Percentiles rank a stretch among this genome's conserved stretches.
Evolutionary conservation across 1,140 invertebrate species (phyloP).

Genomic region (Belonocnema kinseyi): DNA sequence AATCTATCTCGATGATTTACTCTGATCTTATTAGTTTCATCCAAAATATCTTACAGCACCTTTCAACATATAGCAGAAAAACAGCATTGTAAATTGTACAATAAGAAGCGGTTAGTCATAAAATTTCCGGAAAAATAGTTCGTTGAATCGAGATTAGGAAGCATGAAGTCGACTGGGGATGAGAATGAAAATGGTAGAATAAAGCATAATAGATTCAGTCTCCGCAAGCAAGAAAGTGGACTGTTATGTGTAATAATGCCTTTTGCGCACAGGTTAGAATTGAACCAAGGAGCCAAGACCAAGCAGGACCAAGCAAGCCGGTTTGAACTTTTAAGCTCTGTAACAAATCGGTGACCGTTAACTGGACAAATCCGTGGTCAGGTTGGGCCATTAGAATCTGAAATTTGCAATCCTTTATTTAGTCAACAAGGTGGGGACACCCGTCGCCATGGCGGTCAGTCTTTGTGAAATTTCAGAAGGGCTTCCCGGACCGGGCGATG

Average conservation of each 20-base stretch:
- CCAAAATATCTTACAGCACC: too few relatives aligned
- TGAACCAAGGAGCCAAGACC: too few relatives aligned
- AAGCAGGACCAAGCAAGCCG: background rate
- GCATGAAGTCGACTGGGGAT: constrained; percentile 3
- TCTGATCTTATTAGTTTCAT: too few relatives aligned
- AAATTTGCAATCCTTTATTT: constrained; percentile 65
- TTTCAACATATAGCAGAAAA: too few relatives aligned
- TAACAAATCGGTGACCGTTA: constrained; percentile 18
- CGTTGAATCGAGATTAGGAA: background rate
- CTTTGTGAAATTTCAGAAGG: constrained; percentile 7
- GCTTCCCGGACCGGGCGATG: constrained; percentile 11
- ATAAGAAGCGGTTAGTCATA: constrained; percentile 18
- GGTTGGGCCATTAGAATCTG: constrained; percentile 43
- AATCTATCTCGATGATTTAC: too few relatives aligned
- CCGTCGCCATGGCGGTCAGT: constrained; percentile 32
- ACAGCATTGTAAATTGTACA: too few relatives aligned
- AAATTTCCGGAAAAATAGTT: constrained; percentile 24
- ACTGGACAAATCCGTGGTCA: background rate
- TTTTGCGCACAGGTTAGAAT: background rate
- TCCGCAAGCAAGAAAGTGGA: background rate
- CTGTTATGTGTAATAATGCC: background rate
- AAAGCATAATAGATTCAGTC: background rate
- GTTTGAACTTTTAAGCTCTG: background rate
- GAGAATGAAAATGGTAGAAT: constrained; percentile 7
- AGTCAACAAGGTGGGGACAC: constrained; percentile 61